phyloP scores from a whole-genome alignment of 2,113 vertebrate genomes.

The Anhinga rufa region DNA sequence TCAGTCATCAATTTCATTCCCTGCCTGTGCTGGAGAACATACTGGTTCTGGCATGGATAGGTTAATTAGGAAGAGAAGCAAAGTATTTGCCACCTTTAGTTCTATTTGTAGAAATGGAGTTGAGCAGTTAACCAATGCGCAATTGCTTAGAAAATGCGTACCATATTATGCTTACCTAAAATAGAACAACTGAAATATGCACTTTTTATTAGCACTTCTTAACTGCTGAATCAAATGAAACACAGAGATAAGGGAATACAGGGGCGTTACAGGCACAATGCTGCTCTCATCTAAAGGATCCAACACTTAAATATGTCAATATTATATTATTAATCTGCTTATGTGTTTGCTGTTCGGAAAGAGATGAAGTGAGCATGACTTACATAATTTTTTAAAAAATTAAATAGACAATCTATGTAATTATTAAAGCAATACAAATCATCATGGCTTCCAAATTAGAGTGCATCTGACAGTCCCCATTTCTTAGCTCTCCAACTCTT shows the following conservation, averaged over 20 bases:
- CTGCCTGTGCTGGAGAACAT: background rate
- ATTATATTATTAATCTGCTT: background rate
- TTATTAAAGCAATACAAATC: background rate
- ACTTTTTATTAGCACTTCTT: constrained; percentile 28
- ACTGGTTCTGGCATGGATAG: background rate
- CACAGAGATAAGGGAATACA: background rate
- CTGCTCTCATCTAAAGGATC: background rate
- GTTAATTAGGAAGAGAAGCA: background rate
- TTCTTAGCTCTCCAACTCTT: background rate
- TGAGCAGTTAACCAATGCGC: background rate
- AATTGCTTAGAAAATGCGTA: background rate
- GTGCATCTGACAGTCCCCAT: background rate
- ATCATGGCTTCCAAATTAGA: background rate
- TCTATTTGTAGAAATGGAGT: background rate
- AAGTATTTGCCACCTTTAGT: background rate
- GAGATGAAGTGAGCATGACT: background rate
- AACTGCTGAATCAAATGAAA: background rate
- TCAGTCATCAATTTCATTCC: background rate
- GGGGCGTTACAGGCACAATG: background rate
- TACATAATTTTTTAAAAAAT: background rate
- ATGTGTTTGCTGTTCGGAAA: background rate
- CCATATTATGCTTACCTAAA: constrained; percentile 25
- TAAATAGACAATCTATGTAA: background rate
- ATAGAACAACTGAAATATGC: constrained; percentile 10
- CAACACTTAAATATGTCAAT: background rate